Evolutionary conservation across 1,140 invertebrate species (phyloP), one percentile per base, ranked within the genome.

Genomic region (Bursaphelenchus mucronatus): DNA sequence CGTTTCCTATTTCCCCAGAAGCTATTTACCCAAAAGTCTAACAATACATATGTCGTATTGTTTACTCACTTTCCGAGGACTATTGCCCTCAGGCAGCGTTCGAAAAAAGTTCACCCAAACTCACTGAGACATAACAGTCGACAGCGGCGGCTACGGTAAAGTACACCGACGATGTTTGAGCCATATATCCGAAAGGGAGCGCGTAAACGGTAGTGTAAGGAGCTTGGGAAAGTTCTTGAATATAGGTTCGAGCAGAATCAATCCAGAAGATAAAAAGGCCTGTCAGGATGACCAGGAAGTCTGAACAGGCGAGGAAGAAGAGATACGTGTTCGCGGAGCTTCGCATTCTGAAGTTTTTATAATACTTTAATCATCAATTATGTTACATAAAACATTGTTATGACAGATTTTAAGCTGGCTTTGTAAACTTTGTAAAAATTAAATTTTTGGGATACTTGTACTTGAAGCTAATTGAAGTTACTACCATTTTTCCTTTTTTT

Each of bases 81-180:
- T 3, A 30, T 30, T 30, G 30, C 30, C 30, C 30, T 30, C 30
- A 30, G 30, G 30, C 30, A 30, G 30, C 30, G 30, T 30, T 30
- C 2, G 30, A 30, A 30, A 30, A 30, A 30, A 5, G 30, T 5
- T 5, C 30, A 30, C 2, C 1, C 43, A 55, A 0, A 30, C 76
- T 69, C 53, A 80, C 76, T 59, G 67, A 70, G 7, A 79, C 54
- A 61, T 79, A 79, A 61, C 78, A 79, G 59, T 79, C 78, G 30
- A 79, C 63, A n/a, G 78, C 78, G 8, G 78, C 78, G 17, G 78
- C 78, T 19, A 79, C 78, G 6, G 78, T 79, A 62, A 79, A 79
- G 57, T 79, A 79, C 15, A 79, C 77, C 43, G 67, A 71, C 52
- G 74, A 76, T 1, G 78, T 80, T 59, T 79, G 78, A 21, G 78